These are phyloP conservation scores for Phylloscopus trochilus DNA, from an alignment of 2,113 vertebrate species.

Conservation along the genomic window DNA sequence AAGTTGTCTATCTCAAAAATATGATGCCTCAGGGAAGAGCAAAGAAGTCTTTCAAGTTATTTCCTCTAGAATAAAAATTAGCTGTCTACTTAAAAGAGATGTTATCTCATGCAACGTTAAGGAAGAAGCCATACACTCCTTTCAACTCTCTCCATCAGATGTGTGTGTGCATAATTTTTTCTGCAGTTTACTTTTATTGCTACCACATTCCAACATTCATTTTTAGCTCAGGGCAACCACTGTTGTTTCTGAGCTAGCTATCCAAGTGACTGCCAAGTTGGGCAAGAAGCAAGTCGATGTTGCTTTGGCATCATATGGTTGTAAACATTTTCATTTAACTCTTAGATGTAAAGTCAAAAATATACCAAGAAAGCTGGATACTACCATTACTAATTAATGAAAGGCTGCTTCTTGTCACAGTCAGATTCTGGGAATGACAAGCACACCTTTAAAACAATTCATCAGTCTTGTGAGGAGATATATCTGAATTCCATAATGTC, in stretches of 20 bases:
- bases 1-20: conserved; percentile 42
- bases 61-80: conserved; percentile 54
- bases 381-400: neutral
- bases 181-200: conserved; percentile 59
- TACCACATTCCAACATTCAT: conserved; percentile 35
- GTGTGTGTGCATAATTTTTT: conserved; percentile 34
- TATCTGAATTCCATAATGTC: neutral
- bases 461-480: neutral
- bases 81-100: conserved; percentile 41
- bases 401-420: neutral
- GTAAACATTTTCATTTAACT: conserved; percentile 56
- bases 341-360: neutral
- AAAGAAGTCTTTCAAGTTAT: conserved; percentile 33
- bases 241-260: conserved; percentile 43
- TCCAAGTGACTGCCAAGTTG: conserved; percentile 42
- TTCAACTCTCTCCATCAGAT: conserved; percentile 21
- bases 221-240: conserved; percentile 58
- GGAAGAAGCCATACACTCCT: conserved; percentile 4
- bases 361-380: neutral
- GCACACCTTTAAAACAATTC: neutral
- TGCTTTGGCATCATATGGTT: conserved; percentile 28
- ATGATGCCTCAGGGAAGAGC: conserved; percentile 39
- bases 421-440: neutral
- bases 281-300: conserved; percentile 43
- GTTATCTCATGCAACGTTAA: neutral